Evolutionary conservation across 2,797 vertebrate species (phyloP).

Genomic region (Streptopelia turtur): DNA sequence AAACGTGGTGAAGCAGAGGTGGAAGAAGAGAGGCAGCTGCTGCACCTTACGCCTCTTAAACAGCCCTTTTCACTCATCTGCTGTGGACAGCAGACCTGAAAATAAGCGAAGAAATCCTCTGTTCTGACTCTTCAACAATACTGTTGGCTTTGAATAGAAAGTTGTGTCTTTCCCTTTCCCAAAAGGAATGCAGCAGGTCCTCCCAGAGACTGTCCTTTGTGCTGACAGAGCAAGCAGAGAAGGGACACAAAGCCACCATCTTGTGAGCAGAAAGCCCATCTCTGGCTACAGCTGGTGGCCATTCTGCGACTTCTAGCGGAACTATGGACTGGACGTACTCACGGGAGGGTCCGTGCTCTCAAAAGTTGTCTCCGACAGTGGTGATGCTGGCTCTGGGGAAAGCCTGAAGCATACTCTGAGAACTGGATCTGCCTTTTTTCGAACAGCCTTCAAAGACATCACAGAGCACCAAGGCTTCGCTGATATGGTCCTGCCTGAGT

Average conservation of each 20-base stretch:
- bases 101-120: neutral
- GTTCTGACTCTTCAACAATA: neutral
- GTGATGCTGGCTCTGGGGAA: neutral
- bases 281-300: fast-evolving
- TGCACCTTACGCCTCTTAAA: neutral
- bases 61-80: neutral
- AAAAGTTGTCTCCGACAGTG: neutral
- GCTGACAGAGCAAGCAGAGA: neutral
- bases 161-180: fast-evolving
- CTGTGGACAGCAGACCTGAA: neutral
- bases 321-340: neutral
- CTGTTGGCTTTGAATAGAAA: neutral
- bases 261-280: neutral
- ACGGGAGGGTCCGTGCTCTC: neutral
- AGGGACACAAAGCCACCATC: fast-evolving
- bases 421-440: neutral
- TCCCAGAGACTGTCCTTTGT: no score
- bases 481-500: fast-evolving
- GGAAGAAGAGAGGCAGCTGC: neutral
- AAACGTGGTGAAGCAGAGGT: neutral
- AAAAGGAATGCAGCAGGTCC: fast-evolving
- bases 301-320: neutral
- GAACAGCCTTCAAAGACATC: neutral
- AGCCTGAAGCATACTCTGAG: neutral
- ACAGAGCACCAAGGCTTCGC: neutral